phyloP scores from a whole-genome alignment of 2,888 invertebrate genomes.

The Torymus aiolomorphi region DNA sequence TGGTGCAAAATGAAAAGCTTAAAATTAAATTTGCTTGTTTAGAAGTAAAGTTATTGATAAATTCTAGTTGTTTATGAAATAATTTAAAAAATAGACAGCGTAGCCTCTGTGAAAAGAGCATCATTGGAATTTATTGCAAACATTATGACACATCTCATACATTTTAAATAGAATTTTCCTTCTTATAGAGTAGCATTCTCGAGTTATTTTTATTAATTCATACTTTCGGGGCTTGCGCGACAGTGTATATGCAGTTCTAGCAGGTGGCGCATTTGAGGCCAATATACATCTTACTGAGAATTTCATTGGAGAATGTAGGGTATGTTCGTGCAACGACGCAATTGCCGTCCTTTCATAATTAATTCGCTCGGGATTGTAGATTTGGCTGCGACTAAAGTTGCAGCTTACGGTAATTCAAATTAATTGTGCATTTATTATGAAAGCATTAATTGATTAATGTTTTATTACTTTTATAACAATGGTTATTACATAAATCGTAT shows the following conservation, averaged over 20 bases:
- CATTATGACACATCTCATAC: too few species aligned
- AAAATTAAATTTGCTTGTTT: too few species aligned
- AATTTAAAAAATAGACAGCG: too few species aligned
- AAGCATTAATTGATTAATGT: neutral
- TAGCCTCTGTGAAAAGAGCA: too few species aligned
- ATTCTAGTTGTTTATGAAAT: too few species aligned
- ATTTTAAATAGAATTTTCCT: too few species aligned
- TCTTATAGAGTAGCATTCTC: too few species aligned
- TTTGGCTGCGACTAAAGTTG: neutral
- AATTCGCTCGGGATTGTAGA: neutral
- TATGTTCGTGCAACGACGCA: neutral
- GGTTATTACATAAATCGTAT: too few species aligned
- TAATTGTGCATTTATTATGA: constrained; percentile 4
- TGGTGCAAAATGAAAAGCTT: too few species aligned
- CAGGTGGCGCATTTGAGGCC: constrained; percentile 43
- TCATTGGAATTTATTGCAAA: too few species aligned
- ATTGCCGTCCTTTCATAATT: neutral
- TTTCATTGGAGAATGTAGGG: constrained; percentile 30
- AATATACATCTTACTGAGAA: constrained; percentile 40
- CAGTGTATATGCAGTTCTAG: constrained; percentile 14
- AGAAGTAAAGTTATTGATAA: too few species aligned
- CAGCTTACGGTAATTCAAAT: neutral
- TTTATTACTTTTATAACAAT: neutral
- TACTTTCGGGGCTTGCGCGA: neutral
- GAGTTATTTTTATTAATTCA: constrained; percentile 40